phyloP scores from a whole-genome alignment of 1,140 invertebrate species.

The Limonius californicus region DNA sequence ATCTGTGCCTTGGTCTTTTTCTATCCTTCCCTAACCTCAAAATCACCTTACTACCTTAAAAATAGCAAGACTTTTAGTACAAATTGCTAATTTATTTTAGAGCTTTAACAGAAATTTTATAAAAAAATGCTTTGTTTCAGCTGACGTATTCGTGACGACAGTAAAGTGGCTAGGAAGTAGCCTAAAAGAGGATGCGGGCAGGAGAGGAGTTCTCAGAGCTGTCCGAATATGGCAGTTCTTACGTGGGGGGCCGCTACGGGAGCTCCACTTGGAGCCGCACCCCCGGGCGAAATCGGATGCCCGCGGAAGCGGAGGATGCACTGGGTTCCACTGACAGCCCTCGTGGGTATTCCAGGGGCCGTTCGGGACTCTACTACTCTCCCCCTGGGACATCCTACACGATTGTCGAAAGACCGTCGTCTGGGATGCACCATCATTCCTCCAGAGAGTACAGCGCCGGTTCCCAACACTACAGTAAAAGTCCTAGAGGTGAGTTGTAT shows the following conservation, averaged over 20 bases:
- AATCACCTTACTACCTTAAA: too few relatives aligned
- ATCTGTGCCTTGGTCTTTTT: too few relatives aligned
- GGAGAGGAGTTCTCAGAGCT: constrained; percentile 58
- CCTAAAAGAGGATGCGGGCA: constrained; percentile 42
- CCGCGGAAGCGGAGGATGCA: constrained; percentile 48
- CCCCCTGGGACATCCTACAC: constrained; percentile 77
- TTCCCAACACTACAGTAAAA: constrained; percentile 53
- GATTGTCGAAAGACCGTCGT: constrained; percentile 75
- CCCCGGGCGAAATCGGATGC: constrained; percentile 49
- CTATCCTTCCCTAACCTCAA: too few relatives aligned
- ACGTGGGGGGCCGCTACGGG: constrained; percentile 42
- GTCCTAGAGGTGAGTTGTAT: constrained; percentile 46
- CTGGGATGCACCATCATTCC: constrained; percentile 63
- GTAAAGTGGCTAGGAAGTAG: constrained; percentile 32
- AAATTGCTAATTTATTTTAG: too few relatives aligned
- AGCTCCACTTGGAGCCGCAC: constrained; percentile 49
- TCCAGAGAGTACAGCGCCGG: constrained; percentile 49
- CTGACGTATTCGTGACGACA: constrained; percentile 43
- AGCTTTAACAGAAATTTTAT: too few relatives aligned
- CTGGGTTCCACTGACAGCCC: constrained; percentile 44
- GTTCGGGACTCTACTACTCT: constrained; percentile 64
- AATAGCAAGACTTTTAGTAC: too few relatives aligned
- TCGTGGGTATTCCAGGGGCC: constrained; percentile 43
- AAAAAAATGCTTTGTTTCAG: constrained; percentile 38
- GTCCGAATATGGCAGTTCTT: constrained; percentile 46